phyloP scores from a whole-genome alignment of 2,888 invertebrate genomes.

The Spodoptera exigua region DNA sequence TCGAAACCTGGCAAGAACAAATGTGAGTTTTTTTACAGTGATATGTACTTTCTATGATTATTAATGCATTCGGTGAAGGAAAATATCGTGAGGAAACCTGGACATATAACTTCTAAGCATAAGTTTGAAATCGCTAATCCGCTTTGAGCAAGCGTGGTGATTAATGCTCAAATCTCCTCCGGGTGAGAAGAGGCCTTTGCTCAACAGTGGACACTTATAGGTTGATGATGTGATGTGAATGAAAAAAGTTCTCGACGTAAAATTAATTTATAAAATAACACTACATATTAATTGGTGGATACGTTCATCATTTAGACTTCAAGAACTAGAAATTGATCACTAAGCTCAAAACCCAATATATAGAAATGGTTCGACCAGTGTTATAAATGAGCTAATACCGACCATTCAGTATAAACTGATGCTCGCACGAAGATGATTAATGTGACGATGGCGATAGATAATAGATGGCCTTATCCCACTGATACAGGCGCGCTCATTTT shows the following conservation, averaged over 20 bases:
- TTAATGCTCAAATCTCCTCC: no score
- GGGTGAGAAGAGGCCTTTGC: no score
- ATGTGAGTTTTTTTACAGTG: no score
- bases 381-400: slow-evolving; percentile 20
- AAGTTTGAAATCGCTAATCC: no score
- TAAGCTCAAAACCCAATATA: slow-evolving; percentile 22
- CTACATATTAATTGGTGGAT: slow-evolving; percentile 1
- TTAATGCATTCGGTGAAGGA: no score
- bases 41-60: no score
- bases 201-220: no score
- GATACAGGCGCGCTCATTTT: slow-evolving; percentile 13
- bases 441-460: slow-evolving; percentile 44
- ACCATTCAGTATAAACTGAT: slow-evolving; percentile 38
- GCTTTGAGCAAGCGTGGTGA: no score
- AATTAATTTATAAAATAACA: background rate
- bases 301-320: background rate
- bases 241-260: no score
- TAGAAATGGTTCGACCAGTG: slow-evolving; percentile 7
- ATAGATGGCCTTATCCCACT: slow-evolving; percentile 18
- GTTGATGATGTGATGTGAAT: no score
- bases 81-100: background rate
- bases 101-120: background rate
- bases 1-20: no score
- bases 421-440: slow-evolving; percentile 47
- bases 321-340: background rate